Base-by-base conservation (phyloP, 2,888 invertebrate species). In the Synanthedon vespiformis region DNA sequence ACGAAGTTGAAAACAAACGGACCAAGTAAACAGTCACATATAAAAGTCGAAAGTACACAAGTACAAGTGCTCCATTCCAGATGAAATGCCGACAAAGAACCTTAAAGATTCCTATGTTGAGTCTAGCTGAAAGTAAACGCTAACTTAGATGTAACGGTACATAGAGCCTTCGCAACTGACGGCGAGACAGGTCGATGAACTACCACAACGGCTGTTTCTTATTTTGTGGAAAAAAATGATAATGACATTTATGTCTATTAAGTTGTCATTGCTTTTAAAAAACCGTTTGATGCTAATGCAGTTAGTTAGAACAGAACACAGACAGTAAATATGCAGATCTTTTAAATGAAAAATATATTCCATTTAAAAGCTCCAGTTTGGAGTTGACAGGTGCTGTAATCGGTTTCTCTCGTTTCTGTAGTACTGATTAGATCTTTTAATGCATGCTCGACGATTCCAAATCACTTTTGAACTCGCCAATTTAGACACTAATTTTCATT, bases 71-170 rank as follows among this genome's bases (percentile, higher is more conserved):
- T n/a, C 4, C 14, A 44, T n/a, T 44, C 44, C 44, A 44, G 13
- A 44, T 14, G 14, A 13, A 11, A 44, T 6, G 2, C 44, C 44
- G 14, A 13, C 14, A 44, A 44, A 44, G 44, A 44, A 44, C n/a
- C 44, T 44, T 44, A 44, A 6, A 44, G 14, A 44, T 44, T 44
- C 44, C 44, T 14, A n/a, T 44, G 44, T 44, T 44, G 14, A 50
- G 67, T 71, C 68, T 72, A 67, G 67, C 68, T 67, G 76, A 77
- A 76, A 78, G 77, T 75, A 77, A 78, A 73, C 65, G 65, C 60
- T 58, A 61, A 58, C 58, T 14, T 6, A 54, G 50, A 41, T 58
- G 34, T 72, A 77, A 78, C 78, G 71, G 77, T 65, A 71, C 53
- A 34, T 34, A 34, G 34, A 34, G 34, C 34, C 34, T 34, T 52